Conservation (phyloP, 2,797 vertebrate species). For the Limnodromus scolopaceus region DNA sequence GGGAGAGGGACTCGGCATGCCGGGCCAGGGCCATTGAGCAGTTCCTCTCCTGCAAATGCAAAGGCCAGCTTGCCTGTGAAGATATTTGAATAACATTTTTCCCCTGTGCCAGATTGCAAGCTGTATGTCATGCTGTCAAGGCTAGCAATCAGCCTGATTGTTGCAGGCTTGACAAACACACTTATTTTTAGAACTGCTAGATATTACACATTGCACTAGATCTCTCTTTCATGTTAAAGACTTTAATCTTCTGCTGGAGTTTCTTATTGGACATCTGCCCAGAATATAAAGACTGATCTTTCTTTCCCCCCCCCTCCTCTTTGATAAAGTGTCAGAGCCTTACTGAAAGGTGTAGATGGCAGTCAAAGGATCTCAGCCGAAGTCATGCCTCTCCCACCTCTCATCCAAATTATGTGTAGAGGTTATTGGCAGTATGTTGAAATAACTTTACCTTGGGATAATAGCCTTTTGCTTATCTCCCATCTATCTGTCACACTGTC, state of each 20-base stretch:
- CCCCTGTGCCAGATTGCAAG: slow-evolving; percentile 41
- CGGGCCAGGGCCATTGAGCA: neutral
- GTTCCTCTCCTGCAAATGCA: neutral
- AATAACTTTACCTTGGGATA: slow-evolving; percentile 83
- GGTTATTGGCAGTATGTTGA: slow-evolving; percentile 80
- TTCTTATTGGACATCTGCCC: slow-evolving; percentile 78
- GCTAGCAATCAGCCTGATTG: slow-evolving; percentile 62
- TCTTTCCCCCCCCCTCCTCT: neutral
- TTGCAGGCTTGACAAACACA: slow-evolving; percentile 59
- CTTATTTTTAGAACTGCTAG: slow-evolving; percentile 71
- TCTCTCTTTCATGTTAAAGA: slow-evolving; percentile 75
- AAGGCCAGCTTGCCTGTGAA: slow-evolving; percentile 10
- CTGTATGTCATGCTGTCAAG: slow-evolving; percentile 63
- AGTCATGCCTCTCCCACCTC: slow-evolving; percentile 72
- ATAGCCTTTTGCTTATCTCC: slow-evolving; percentile 81
- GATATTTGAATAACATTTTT: slow-evolving; percentile 49
- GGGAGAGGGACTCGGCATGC: neutral
- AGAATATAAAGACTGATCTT: slow-evolving; percentile 75
- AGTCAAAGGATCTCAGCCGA: slow-evolving; percentile 68
- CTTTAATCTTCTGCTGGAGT: slow-evolving; percentile 73
- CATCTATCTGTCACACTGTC: slow-evolving; percentile 81
- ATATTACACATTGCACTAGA: slow-evolving; percentile 65
- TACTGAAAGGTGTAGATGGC: slow-evolving; percentile 74
- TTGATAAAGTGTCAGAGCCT: slow-evolving; percentile 77
- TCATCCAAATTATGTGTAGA: slow-evolving; percentile 70